These are phyloP conservation scores for Tuberolachnus salignus DNA, from an alignment of 2,888 invertebrate species.

Conservation along the genomic window DNA sequence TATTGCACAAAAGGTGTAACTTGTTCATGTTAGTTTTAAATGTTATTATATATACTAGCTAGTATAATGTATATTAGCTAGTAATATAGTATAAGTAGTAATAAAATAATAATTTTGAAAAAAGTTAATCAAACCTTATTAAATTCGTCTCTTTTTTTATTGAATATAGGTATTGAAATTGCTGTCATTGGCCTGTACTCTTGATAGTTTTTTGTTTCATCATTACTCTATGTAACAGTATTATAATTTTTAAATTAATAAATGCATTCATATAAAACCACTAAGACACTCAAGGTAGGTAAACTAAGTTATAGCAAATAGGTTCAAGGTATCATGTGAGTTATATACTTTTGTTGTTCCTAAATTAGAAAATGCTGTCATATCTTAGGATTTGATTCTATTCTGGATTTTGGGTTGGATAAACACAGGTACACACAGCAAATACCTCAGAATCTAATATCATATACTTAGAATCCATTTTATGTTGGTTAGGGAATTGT, in stretches of 20 bases:
- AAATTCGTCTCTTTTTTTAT: slow-evolving; percentile 66
- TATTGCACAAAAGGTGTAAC: too few species aligned
- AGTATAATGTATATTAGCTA: background rate
- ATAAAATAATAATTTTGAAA: background rate
- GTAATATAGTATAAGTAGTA: background rate
- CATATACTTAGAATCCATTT: slow-evolving; percentile 50
- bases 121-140: slow-evolving; percentile 58
- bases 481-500: slow-evolving; percentile 53
- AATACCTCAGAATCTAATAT: slow-evolving; percentile 42
- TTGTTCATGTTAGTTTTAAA: too few species aligned
- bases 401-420: slow-evolving; percentile 18
- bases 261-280: slow-evolving; percentile 4
- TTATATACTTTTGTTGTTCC: background rate
- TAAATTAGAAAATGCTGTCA: background rate
- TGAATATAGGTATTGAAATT: slow-evolving; percentile 90
- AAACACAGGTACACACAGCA: slow-evolving; percentile 3
- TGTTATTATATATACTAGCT: too few species aligned
- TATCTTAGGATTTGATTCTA: background rate
- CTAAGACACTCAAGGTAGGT: slow-evolving; percentile 2
- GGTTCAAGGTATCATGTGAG: background rate
- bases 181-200: slow-evolving; percentile 82
- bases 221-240: slow-evolving; percentile 3
- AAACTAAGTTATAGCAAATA: background rate
- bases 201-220: slow-evolving; percentile 53
- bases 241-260: background rate